These are phyloP conservation scores for Ophioninae sp. DNA, from an alignment of 2,888 invertebrate species.

Conservation along the genomic window DNA sequence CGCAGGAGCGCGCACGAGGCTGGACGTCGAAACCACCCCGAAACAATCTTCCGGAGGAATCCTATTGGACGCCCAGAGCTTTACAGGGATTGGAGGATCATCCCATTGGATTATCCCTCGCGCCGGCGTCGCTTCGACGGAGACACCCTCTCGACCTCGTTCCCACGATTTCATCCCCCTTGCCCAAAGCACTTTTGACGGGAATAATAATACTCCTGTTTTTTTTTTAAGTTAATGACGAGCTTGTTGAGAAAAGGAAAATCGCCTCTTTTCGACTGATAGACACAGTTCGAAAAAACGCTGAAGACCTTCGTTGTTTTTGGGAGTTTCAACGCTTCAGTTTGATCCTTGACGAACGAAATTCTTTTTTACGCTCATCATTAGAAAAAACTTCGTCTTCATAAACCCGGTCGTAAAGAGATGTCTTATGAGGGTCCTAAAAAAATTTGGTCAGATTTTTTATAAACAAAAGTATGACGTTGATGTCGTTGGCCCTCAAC, in stretches of 20 bases:
- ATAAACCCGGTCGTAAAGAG: too few relatives aligned
- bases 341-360: too few relatives aligned
- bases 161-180: constrained; percentile 39
- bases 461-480: too few relatives aligned
- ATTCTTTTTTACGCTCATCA: too few relatives aligned
- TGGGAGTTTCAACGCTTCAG: too few relatives aligned
- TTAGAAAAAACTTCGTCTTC: too few relatives aligned
- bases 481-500: too few relatives aligned
- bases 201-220: background rate
- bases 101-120: constrained; percentile 80
- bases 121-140: constrained; percentile 71
- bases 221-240: background rate
- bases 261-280: background rate
- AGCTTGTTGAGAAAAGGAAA: background rate
- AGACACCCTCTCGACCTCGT: constrained; percentile 28
- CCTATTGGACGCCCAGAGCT: constrained; percentile 69
- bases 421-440: too few relatives aligned
- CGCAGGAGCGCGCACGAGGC: constrained; percentile 44
- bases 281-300: too few relatives aligned
- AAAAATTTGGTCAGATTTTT: too few relatives aligned
- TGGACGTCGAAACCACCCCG: constrained; percentile 61
- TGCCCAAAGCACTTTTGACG: background rate
- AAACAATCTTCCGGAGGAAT: constrained; percentile 62
- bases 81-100: constrained; percentile 78
- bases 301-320: too few relatives aligned